Evolutionary conservation across 2,113 vertebrate species (phyloP).

Genomic region (Apaloderma vittatum): DNA sequence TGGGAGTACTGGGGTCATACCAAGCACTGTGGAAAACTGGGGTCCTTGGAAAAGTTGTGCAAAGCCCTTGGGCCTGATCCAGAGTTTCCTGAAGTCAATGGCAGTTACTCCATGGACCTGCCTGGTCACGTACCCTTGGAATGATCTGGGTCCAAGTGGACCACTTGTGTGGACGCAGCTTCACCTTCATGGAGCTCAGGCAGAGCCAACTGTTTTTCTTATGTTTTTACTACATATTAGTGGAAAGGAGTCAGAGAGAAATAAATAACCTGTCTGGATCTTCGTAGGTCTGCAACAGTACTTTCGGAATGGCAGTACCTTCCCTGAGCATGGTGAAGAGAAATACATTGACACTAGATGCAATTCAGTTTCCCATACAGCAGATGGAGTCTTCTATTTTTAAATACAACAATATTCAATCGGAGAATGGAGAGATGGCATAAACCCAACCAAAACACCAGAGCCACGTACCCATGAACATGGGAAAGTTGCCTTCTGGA

Average conservation of each 20-base stretch:
- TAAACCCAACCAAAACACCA: not conserved
- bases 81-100: not conserved
- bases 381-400: slow-evolving; percentile 54
- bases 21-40: fast-evolving
- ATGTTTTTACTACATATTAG: not conserved
- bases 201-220: not conserved
- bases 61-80: not conserved
- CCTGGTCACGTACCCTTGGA: not conserved
- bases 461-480: not conserved
- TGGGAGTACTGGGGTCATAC: fast-evolving
- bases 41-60: not conserved
- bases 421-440: not conserved
- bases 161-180: not conserved
- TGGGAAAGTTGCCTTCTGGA: slow-evolving; percentile 13
- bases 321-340: not conserved
- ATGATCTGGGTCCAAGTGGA: fast-evolving
- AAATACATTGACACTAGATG: not conserved
- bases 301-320: not conserved
- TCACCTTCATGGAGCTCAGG: not conserved
- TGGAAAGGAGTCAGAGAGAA: not conserved
- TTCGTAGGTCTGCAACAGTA: not conserved
- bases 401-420: not conserved
- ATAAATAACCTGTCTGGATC: not conserved
- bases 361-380: not conserved
- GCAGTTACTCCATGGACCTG: not conserved